phyloP scores from a whole-genome alignment of 2,797 vertebrate species.

The Peromyscus melanophrys region DNA sequence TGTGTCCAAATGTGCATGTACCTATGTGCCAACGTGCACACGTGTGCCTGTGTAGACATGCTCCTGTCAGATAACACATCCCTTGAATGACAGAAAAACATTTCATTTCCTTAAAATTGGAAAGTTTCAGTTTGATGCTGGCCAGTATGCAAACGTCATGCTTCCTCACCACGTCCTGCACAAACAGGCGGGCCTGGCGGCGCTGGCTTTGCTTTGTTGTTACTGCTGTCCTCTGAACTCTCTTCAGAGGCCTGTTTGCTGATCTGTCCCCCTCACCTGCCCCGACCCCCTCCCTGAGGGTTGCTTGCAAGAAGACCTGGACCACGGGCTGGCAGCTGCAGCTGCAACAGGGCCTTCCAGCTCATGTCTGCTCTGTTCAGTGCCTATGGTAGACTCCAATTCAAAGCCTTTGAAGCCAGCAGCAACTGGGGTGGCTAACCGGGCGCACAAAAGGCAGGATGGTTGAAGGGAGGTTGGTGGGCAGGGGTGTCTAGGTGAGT shows the following conservation, averaged over 20 bases:
- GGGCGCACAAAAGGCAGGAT: too few relatives aligned
- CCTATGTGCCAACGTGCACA: not conserved
- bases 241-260: not conserved
- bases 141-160: accelerated
- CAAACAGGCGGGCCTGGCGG: accelerated
- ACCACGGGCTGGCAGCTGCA: accelerated
- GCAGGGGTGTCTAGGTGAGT: not conserved
- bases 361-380: accelerated
- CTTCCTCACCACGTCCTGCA: accelerated
- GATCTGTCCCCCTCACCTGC: not conserved
- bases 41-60: accelerated
- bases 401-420: not conserved
- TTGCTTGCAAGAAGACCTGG: not conserved
- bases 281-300: not conserved
- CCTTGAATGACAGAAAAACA: not conserved
- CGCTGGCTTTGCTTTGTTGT: accelerated
- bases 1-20: not conserved
- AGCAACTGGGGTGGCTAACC: not conserved
- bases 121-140: not conserved
- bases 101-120: slow-evolving; percentile 10
- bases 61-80: not conserved
- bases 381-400: too few relatives aligned
- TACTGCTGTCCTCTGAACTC: not conserved
- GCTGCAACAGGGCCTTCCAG: not conserved
- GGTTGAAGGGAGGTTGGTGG: not conserved